Conservation (phyloP, 2,888 invertebrate species). For the Lydus trimaculatus region DNA sequence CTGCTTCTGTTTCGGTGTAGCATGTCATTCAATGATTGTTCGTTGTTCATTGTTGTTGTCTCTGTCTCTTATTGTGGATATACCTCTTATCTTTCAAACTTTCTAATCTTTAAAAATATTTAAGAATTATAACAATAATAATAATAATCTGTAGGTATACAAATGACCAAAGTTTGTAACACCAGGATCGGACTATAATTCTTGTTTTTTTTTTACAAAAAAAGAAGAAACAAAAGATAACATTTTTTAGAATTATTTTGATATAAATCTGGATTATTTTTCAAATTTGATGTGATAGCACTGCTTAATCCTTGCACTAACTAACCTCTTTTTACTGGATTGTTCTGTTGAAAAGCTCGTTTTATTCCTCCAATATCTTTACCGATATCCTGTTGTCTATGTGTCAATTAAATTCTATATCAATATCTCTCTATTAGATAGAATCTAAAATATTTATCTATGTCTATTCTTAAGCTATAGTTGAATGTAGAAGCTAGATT, state of each 20-base stretch:
- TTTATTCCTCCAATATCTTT: constrained; percentile 14
- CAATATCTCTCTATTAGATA: constrained; percentile 46
- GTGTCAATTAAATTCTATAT: constrained; percentile 54
- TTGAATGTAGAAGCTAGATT: constrained; percentile 51
- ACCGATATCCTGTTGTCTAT: constrained; percentile 47
- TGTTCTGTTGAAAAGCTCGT: background rate
- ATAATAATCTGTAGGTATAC: constrained; percentile 1
- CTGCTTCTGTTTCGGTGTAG: constrained; percentile 54
- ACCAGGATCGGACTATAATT: constrained; percentile 41
- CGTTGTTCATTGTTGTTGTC: constrained; percentile 60
- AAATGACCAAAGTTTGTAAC: constrained; percentile 47
- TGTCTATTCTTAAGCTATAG: constrained; percentile 48
- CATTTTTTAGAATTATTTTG: background rate
- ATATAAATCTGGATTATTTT: background rate
- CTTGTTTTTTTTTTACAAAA: constrained; percentile 11
- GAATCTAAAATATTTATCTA: constrained; percentile 39
- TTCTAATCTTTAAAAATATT: constrained; percentile 28
- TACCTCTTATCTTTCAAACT: constrained; percentile 38
- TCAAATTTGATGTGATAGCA: constrained; percentile 26
- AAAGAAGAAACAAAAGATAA: too few relatives aligned
- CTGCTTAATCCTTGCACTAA: constrained; percentile 34
- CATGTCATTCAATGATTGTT: constrained; percentile 58
- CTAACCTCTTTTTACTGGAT: background rate
- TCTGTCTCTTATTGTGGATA: constrained; percentile 55
- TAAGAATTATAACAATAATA: background rate